A percentile compares a stretch with the other conserved stretches of the same genome.
Evolutionary conservation across 1,140 invertebrate genomes (phyloP).

Genomic region (Drosophila grimshawi): DNA sequence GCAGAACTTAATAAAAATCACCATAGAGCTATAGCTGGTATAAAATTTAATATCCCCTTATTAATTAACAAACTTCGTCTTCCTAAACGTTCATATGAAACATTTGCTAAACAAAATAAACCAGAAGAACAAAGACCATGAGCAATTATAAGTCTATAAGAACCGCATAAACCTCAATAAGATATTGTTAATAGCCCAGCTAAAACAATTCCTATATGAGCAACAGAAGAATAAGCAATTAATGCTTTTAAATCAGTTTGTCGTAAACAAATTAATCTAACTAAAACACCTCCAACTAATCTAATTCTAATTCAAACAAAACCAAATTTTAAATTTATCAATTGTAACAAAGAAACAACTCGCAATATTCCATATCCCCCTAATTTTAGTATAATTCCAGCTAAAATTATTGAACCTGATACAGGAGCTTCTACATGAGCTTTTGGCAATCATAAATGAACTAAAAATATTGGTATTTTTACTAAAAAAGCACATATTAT

Average conservation of each 20-base stretch:
- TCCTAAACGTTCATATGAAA: constrained; percentile 86
- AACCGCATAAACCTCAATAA: constrained; percentile 84
- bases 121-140: constrained; percentile 89
- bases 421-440: constrained; percentile 91
- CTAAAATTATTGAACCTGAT: constrained; percentile 89
- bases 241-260: constrained; percentile 84
- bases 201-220: constrained; percentile 60
- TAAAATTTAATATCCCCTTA: constrained; percentile 84
- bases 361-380: constrained; percentile 88
- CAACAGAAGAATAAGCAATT: constrained; percentile 61
- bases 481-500: constrained; percentile 88
- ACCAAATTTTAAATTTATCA: constrained; percentile 84
- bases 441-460: constrained; percentile 90
- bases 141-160: constrained; percentile 87
- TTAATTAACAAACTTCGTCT: constrained; percentile 84
- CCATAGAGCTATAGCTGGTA: constrained; percentile 85
- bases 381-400: constrained; percentile 88
- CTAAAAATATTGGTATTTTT: constrained; percentile 89
- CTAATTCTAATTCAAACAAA: constrained; percentile 85
- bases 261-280: constrained; percentile 87
- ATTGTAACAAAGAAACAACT: constrained; percentile 84
- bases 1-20: constrained; percentile 87
- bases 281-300: constrained; percentile 86
- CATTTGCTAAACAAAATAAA: constrained; percentile 89
- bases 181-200: constrained; percentile 85